Base-by-base conservation (phyloP, 2,113 vertebrate species). In the Pholis gunnellus region DNA sequence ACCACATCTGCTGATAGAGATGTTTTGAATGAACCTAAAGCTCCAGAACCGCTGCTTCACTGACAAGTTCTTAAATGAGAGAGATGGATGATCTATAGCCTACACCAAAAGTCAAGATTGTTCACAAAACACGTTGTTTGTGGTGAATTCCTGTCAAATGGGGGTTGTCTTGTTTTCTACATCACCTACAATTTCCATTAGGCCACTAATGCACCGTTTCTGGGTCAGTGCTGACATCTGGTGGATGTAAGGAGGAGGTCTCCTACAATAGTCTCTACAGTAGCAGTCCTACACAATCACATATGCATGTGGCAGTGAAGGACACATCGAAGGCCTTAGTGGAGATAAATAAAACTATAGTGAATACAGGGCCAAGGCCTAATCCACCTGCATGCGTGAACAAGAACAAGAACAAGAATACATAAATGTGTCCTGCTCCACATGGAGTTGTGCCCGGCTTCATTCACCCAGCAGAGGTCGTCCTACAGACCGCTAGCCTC, bases 401-500 rank as follows among this genome's bases (percentile, higher is more conserved):
- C 46, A 46, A 42, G 14, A 27, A 9, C 46, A 46, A 42, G 14
- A 27, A 34, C 6, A 34, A 5, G 1, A 34, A 34, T 34, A 6
- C 34, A n/a, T 9, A 10, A 36, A 9, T 18, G 0, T 2, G 10
- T 5, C 5, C 20, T 36, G 27, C 17, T 29, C n/a, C 20, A 38
- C 11, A 18, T 44, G 44, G 3, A 64, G 3, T 0, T 5, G 3
- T 18, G 63, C 56, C 2, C 34, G 27, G 22, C 48, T 10, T 29
- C 29, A 1, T 13, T 2, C 67, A 10, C 17, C 93, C 93, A 90
- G 89, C 87, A 94, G 93, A 82, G 90, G 93, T 84, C 92, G 88
- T 9, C 56, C 46, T 87, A 34, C 75, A 15, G 18, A 2, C 57
- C 2, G 57, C 42, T 72, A 25, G 11, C 14, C 25, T 11, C 61